These are phyloP conservation scores for Limnephilus auricula DNA, from an alignment of 2,888 invertebrate genomes.

Conservation along the genomic window DNA sequence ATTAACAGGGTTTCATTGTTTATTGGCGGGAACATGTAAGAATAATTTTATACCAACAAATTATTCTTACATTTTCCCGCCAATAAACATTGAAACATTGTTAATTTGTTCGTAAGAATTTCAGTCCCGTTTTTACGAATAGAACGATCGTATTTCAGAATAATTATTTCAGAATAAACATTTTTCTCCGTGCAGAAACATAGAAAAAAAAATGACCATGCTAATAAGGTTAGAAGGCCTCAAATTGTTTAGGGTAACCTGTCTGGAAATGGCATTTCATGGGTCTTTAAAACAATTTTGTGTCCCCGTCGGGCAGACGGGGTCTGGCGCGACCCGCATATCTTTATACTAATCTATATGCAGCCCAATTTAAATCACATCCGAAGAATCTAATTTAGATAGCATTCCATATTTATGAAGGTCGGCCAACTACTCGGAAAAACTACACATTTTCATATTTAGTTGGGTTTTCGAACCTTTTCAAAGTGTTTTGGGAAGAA, in stretches of 20 bases:
- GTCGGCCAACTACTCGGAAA: neutral
- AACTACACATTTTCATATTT: neutral
- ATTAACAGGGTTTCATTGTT: no score
- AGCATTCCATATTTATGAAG: constrained; percentile 44
- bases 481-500: neutral
- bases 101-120: no score
- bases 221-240: neutral
- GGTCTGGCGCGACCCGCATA: constrained; percentile 26
- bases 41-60: no score
- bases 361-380: constrained; percentile 56
- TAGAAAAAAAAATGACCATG: neutral
- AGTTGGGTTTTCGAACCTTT: neutral
- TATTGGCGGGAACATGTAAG: no score
- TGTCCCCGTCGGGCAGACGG: neutral
- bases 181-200: no score
- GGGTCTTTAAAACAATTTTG: constrained; percentile 15
- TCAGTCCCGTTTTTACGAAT: no score
- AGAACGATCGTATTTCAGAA: no score
- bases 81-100: no score
- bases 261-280: constrained; percentile 1
- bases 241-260: neutral
- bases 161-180: no score
- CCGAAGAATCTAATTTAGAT: constrained; percentile 55
- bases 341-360: constrained; percentile 54
- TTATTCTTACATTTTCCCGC: no score